Evolutionary conservation across 2,113 vertebrate genomes (phyloP).

Genomic region (Larimichthys polyactis): DNA sequence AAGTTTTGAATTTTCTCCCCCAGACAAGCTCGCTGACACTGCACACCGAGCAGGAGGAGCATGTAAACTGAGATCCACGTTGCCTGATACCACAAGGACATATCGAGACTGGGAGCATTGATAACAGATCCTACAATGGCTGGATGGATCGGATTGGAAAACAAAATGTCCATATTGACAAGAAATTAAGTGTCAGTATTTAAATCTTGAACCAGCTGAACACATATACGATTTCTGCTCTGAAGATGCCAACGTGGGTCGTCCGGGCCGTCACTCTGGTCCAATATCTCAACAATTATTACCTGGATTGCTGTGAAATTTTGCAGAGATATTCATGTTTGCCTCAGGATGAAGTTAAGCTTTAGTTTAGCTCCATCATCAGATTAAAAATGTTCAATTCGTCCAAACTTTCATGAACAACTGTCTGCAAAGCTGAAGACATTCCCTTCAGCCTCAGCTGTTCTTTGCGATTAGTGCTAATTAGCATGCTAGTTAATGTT

Average conservation of each 20-base stretch:
- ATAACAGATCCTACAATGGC: slow-evolving; percentile 16
- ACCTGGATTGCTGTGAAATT: not conserved
- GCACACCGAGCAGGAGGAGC: slow-evolving; percentile 64
- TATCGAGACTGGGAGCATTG: slow-evolving; percentile 44
- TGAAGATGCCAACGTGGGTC: not conserved
- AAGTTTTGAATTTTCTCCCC: slow-evolving; percentile 71
- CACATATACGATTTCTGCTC: not conserved
- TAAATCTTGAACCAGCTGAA: not conserved
- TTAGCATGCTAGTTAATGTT: not conserved
- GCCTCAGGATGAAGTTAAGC: not conserved
- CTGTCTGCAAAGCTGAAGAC: not conserved
- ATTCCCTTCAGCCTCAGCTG: not conserved
- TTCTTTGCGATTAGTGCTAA: not conserved
- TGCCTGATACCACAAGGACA: slow-evolving; percentile 74
- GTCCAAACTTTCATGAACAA: too few species aligned
- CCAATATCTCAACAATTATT: not conserved
- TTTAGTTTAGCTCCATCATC: not conserved
- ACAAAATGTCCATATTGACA: not conserved
- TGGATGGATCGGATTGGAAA: not conserved
- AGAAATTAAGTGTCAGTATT: not conserved
- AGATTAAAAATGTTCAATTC: not conserved
- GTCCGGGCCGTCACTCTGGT: not conserved
- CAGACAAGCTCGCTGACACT: slow-evolving; percentile 73
- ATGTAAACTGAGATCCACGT: slow-evolving; percentile 77
- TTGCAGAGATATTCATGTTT: not conserved